A percentile compares a stretch with the other conserved stretches of the same genome.
Conservation (phyloP, 2,113 vertebrate genomes). For the Protobothrops mucrosquamatus region DNA sequence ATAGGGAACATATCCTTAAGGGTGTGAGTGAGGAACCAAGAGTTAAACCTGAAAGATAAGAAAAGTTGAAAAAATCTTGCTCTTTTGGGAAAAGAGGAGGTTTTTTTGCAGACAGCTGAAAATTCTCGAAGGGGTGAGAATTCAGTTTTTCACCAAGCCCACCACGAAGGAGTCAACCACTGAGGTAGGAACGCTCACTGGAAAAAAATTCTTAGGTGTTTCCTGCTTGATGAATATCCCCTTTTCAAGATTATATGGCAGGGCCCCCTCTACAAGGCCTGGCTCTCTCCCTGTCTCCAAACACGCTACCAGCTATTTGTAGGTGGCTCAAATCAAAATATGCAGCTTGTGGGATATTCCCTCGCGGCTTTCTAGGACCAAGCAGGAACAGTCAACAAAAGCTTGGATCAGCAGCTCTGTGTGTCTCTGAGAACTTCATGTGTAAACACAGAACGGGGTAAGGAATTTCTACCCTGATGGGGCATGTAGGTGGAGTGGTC, state of each 20-base stretch:
- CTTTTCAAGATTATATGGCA: slow-evolving; percentile 4
- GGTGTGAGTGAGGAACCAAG: not conserved
- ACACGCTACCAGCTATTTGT: not conserved
- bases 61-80: not conserved
- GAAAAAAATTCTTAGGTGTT: no score
- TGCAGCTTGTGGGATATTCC: not conserved
- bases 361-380: not conserved
- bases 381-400: not conserved
- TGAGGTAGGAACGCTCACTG: not conserved
- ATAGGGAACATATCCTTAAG: not conserved
- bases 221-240: not conserved
- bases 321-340: not conserved
- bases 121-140: not conserved
- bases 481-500: not conserved
- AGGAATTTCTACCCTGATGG: no score
- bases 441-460: not conserved
- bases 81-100: not conserved
- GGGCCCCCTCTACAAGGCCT: not conserved
- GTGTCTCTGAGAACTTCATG: not conserved
- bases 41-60: not conserved
- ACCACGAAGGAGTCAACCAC: not conserved
- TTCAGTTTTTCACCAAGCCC: not conserved
- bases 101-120: not conserved
- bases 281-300: not conserved
- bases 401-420: no score